phyloP scores from a whole-genome alignment of 2,113 vertebrate genomes.

The Myrmophylax atrothorax region DNA sequence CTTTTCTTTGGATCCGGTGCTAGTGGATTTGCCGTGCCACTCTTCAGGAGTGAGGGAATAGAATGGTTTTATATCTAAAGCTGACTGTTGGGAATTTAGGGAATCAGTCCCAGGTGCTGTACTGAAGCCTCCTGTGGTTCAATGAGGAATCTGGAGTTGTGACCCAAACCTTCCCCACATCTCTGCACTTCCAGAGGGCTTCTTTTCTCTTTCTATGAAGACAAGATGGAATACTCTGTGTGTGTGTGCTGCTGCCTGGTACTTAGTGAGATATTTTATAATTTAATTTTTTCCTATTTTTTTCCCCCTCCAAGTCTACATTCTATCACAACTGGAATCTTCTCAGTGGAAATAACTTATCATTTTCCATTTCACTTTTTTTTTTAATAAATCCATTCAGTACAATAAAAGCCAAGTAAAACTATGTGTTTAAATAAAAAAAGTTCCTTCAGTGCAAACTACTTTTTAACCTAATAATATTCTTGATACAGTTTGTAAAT shows the following conservation, averaged over 20 bases:
- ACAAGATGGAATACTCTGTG: neutral
- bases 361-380: constrained; percentile 39
- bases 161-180: neutral
- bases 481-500: constrained; percentile 67
- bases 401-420: constrained; percentile 69
- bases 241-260: neutral
- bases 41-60: neutral
- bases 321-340: constrained; percentile 51
- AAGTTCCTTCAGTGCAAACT: constrained; percentile 63
- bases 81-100: neutral
- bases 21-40: neutral
- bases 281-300: neutral
- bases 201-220: neutral
- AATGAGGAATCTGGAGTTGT: neutral
- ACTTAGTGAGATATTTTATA: constrained; percentile 1
- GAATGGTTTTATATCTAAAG: neutral
- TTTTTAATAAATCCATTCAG: constrained; percentile 7
- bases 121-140: neutral
- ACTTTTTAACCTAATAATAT: constrained; percentile 57
- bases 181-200: neutral
- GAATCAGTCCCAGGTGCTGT: neutral
- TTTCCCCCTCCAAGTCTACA: neutral
- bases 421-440: constrained; percentile 31
- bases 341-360: constrained; percentile 56
- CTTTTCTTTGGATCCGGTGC: neutral